Conservation (phyloP, 2,797 vertebrate species). For the Chelmon rostratus region DNA sequence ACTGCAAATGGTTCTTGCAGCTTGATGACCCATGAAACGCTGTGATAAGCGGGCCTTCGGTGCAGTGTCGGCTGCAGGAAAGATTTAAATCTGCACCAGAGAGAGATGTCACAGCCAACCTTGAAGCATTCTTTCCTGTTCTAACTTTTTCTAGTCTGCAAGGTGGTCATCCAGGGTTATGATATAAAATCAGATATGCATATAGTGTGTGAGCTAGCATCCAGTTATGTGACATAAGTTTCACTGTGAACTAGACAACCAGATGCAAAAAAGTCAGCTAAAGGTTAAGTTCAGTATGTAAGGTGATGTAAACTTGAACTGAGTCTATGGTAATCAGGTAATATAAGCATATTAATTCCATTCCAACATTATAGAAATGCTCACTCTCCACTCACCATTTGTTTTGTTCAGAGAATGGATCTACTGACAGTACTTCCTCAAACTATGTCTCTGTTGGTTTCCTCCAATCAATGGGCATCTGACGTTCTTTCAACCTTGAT, state of each 20-base stretch:
- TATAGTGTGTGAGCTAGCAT: too few species aligned
- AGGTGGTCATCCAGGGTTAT: neutral
- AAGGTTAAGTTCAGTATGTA: too few species aligned
- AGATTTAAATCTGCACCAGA: neutral
- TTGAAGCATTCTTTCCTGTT: neutral
- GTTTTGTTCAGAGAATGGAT: neutral
- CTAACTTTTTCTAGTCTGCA: neutral
- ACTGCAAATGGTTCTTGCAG: neutral
- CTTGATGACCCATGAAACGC: neutral
- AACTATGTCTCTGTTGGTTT: neutral
- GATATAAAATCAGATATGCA: too few species aligned
- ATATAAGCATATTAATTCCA: too few species aligned
- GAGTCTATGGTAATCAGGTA: too few species aligned
- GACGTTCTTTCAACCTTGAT: slow-evolving; percentile 9
- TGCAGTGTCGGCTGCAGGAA: neutral
- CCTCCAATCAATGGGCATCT: neutral
- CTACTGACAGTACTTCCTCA: neutral
- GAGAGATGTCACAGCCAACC: neutral
- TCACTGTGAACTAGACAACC: too few species aligned
- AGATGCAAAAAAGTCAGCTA: too few species aligned
- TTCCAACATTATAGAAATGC: too few species aligned
- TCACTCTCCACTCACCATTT: neutral
- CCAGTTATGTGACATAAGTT: too few species aligned
- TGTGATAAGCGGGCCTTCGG: neutral
- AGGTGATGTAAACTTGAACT: too few species aligned